Evolutionary conservation across 2,888 invertebrate species (phyloP).

Genomic region (Sesia bembeciformis): DNA sequence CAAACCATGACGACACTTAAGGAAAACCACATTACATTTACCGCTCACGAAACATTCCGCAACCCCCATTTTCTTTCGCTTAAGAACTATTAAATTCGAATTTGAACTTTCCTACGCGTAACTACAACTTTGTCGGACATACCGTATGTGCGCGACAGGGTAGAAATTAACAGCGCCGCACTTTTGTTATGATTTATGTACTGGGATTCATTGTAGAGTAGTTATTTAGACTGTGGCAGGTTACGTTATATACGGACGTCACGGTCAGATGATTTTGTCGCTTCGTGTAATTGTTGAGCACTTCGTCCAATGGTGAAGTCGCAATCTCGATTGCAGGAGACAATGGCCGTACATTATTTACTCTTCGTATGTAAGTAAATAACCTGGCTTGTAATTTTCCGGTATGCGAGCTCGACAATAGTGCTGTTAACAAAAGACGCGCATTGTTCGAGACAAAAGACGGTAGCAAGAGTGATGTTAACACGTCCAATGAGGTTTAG

Average conservation of each 20-base stretch:
- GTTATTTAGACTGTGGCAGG: conserved; percentile 10
- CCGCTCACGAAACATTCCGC: neutral
- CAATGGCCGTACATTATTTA: conserved; percentile 14
- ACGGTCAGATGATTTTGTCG: conserved; percentile 44
- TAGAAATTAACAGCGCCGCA: conserved; percentile 13
- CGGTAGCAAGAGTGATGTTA: neutral
- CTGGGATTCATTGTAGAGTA: neutral
- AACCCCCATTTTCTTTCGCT: neutral
- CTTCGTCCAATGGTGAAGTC: conserved; percentile 26
- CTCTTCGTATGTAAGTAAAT: conserved; percentile 19
- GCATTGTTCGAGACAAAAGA: conserved; percentile 30
- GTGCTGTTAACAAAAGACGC: conserved; percentile 48
- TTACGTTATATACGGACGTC: conserved; percentile 26
- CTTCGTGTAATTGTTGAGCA: conserved; percentile 31
- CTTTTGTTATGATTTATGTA: conserved; percentile 4
- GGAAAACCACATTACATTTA: conserved; percentile 21
- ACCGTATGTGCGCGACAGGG: conserved; percentile 14
- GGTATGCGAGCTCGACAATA: conserved; percentile 55
- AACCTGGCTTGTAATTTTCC: conserved; percentile 57
- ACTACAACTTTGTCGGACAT: conserved; percentile 1
- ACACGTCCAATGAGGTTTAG: neutral
- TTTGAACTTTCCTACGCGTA: neutral
- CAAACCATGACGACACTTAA: conserved; percentile 57
- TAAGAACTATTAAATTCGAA: too few species aligned
- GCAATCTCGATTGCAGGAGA: conserved; percentile 15